phyloP scores from a whole-genome alignment of 2,797 vertebrate genomes.

The Paramormyrops hopkinsi region DNA sequence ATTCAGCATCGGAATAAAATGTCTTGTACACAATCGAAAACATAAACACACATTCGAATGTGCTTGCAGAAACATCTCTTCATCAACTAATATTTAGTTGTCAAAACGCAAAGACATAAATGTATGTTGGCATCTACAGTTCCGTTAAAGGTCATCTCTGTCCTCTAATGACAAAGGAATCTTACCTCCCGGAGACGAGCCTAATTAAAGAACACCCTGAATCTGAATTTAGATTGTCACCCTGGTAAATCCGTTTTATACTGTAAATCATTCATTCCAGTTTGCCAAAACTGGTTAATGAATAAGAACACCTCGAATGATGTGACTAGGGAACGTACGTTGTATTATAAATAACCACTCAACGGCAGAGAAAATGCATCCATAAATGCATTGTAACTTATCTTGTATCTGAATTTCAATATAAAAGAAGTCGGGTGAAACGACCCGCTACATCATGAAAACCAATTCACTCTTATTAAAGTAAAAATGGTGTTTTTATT shows the following conservation, averaged over 20 bases:
- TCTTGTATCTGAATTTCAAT: not conserved
- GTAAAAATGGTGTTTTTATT: not conserved
- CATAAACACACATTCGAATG: not conserved
- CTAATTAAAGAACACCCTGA: not conserved
- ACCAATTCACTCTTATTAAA: not conserved
- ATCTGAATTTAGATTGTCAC: not conserved
- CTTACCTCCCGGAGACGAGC: not conserved
- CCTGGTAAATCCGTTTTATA: slow-evolving; percentile 1
- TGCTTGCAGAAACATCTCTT: not conserved
- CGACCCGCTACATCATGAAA: not conserved
- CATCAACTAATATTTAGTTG: not conserved
- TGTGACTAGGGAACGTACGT: not conserved
- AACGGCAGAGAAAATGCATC: not conserved
- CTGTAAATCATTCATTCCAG: not conserved
- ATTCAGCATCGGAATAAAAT: not conserved
- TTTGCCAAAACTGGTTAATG: not conserved
- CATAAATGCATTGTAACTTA: not conserved
- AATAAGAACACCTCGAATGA: not conserved
- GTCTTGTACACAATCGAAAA: not conserved
- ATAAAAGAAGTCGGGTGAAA: not conserved
- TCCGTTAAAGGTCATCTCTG: not conserved
- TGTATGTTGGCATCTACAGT: not conserved
- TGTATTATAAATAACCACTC: not conserved
- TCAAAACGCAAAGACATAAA: not conserved
- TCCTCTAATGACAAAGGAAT: not conserved